Conservation (phyloP, 2,888 invertebrate species). For the Nasonia oneida region DNA sequence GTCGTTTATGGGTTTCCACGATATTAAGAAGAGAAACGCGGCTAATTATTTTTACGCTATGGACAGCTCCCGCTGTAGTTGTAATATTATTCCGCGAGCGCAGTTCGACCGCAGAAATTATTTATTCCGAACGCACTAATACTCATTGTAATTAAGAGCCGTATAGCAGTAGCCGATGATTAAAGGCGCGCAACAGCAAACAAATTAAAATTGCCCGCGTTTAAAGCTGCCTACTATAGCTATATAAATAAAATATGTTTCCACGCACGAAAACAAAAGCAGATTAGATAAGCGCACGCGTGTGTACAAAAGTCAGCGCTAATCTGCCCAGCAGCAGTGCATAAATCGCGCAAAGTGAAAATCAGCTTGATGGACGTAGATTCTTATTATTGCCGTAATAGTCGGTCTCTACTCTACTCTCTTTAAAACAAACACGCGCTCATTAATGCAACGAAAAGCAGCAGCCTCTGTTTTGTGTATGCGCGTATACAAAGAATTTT, state of each 20-base stretch:
- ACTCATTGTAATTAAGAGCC: not conserved
- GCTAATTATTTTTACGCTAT: slow-evolving; percentile 1
- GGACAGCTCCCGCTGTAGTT: not conserved
- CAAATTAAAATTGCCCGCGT: not conserved
- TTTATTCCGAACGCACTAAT: not conserved
- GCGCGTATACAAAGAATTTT: slow-evolving; percentile 45
- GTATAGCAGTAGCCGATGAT: not conserved
- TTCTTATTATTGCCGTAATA: slow-evolving; percentile 1
- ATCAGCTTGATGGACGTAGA: slow-evolving; percentile 11
- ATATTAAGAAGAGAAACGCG: slow-evolving; percentile 9
- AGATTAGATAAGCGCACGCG: not conserved
- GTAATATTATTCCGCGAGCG: not conserved
- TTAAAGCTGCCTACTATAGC: not conserved
- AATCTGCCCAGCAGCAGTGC: not conserved
- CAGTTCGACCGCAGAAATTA: not conserved
- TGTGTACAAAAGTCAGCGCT: not conserved
- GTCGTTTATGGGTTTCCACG: not conserved
- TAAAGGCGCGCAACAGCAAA: not conserved
- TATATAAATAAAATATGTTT: not conserved
- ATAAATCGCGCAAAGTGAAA: slow-evolving; percentile 37
- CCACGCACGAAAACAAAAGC: not conserved
- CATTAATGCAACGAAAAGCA: slow-evolving; percentile 43
- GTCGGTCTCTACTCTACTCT: not conserved
- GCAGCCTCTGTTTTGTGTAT: slow-evolving; percentile 15
- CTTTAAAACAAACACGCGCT: slow-evolving; percentile 43